A percentile compares a stretch with the other conserved stretches of the same genome.
Conservation (phyloP, 2,888 invertebrate species). For the Lithophane semibrunnea region DNA sequence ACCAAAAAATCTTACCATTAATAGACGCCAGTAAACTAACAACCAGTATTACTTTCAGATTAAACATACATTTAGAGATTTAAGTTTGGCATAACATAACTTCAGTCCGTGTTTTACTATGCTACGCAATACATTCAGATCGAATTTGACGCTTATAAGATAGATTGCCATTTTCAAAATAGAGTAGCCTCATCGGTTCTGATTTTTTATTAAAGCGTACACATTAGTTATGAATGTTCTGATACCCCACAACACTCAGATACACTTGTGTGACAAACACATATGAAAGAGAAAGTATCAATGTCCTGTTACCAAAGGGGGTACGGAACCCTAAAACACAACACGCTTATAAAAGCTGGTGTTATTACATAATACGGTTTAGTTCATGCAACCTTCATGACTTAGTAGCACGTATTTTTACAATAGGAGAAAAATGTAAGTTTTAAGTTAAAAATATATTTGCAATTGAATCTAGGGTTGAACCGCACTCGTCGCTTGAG, state of each 20-base stretch:
- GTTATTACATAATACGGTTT: slow-evolving; percentile 44
- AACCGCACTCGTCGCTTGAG: not conserved
- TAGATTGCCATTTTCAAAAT: not conserved
- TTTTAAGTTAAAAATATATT: not conserved
- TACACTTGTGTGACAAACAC: not conserved
- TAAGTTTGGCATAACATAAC: not conserved
- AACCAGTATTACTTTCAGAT: not conserved
- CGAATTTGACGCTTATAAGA: not conserved
- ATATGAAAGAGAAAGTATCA: not conserved
- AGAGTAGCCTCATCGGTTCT: not conserved
- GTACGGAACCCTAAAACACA: slow-evolving; percentile 14
- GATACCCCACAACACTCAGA: not conserved
- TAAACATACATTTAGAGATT: not conserved
- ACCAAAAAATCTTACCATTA: not conserved
- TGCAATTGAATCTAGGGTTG: not conserved
- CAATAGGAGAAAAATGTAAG: not conserved
- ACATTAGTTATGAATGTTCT: not conserved
- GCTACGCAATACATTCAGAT: too few relatives aligned
- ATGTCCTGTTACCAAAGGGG: too few relatives aligned
- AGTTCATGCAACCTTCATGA: slow-evolving; percentile 49
- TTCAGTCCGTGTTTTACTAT: not conserved
- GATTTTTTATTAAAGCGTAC: not conserved
- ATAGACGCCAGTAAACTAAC: not conserved
- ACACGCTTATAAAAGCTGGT: slow-evolving; percentile 34
- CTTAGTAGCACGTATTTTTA: slow-evolving; percentile 7